Base-by-base conservation (phyloP, 2,797 vertebrate species). In the Meriones psammophilus region DNA sequence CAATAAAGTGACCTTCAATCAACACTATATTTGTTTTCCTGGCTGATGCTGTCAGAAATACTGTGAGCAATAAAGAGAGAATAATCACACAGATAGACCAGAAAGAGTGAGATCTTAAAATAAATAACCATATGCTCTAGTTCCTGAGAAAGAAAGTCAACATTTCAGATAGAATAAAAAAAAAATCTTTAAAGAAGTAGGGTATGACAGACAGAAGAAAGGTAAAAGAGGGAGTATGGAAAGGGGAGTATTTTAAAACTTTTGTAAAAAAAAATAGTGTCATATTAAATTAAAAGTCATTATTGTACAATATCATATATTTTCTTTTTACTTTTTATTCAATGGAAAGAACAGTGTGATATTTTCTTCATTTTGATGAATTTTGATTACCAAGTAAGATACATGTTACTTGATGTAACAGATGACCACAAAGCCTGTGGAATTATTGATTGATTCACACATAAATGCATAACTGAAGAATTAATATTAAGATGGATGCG, bases 81-180 rank as follows among this genome's bases (percentile, higher is more conserved):
- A 95, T 93, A 85, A 96, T 96, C 86, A 36, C 71, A 97, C 18
- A 18, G 80, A 87, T 73, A 96, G 87, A 96, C 69, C 95, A 96
- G 80, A 95, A 97, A 96, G 62, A 95, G 95, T 95, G 91, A 94
- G 58, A 20, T 88, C 93, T 97, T 96, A 97, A 97, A 97, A 97
- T 97, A 97, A 97, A 97, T 89, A 96, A 94, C 93, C 92, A 97
- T 97, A 96, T 97, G 95, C 46, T 97, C 68, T 2, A 71, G 64
- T 89, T 94, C 93, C 78, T 90, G 80, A 93, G 73, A 93, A 93
- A 95, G 73, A 92, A 97, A 97, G 66, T 77, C 39, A 28, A 85
- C 42, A 95, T 97, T 96, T 58, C 74, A 96, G 62, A 95, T 69
- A 88, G 88, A 94, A 96, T 92, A 54, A 12, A 94, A 73, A 50